A percentile compares a stretch with the other conserved stretches of the same genome.
phyloP scores from a whole-genome alignment of 2,797 vertebrate genomes.

The Synaphobranchus kaupii region DNA sequence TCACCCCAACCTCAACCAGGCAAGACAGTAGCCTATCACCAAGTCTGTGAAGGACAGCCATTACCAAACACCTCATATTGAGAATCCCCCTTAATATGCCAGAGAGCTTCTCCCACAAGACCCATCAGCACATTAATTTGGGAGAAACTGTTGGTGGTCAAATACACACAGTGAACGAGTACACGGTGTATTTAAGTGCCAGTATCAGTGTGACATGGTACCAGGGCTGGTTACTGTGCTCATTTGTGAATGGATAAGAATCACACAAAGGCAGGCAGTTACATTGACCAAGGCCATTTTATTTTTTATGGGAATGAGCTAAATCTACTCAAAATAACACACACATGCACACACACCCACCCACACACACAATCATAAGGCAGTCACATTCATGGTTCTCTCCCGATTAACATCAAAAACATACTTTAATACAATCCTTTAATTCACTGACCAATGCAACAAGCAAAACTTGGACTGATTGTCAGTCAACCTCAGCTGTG shows the following conservation, averaged over 20 bases:
- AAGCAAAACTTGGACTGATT: neutral
- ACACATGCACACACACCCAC: neutral
- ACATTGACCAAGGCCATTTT: neutral
- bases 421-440: neutral
- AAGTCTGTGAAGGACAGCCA: neutral
- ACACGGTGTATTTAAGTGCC: neutral
- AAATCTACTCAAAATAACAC: neutral
- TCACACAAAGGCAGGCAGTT: neutral
- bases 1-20: neutral
- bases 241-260: neutral
- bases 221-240: neutral
- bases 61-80: neutral
- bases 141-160: neutral
- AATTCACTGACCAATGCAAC: neutral
- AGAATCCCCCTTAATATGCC: neutral
- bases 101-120: neutral
- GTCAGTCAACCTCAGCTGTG: neutral
- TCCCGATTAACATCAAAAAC: neutral
- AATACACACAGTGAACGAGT: neutral
- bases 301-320: neutral
- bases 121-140: neutral
- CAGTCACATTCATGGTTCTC: neutral
- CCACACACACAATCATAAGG: neutral
- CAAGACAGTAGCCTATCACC: neutral
- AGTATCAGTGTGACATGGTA: neutral